phyloP scores from a whole-genome alignment of 1,140 invertebrate genomes.

The Drosophila baimaii region DNA sequence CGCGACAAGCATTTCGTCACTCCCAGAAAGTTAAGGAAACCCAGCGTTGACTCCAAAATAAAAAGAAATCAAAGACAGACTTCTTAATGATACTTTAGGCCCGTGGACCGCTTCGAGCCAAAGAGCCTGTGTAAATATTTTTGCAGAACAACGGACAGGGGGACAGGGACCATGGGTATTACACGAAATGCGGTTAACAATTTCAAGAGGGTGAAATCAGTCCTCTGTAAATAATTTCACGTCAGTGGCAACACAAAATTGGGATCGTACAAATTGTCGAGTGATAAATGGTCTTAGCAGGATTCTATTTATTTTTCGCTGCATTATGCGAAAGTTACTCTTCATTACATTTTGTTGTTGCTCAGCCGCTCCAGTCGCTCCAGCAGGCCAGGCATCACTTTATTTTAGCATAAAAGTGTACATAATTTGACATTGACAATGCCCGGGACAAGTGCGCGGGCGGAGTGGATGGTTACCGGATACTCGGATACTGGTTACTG shows the following conservation, averaged over 20 bases:
- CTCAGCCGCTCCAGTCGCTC: neutral
- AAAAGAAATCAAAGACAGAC: slow-evolving; percentile 41
- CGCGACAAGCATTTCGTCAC: slow-evolving; percentile 8
- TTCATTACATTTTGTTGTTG: slow-evolving; percentile 44
- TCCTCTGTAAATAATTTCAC: slow-evolving; percentile 81
- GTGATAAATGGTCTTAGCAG: slow-evolving; percentile 80
- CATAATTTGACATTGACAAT: slow-evolving; percentile 82
- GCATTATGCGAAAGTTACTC: slow-evolving; percentile 43
- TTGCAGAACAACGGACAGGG: slow-evolving; percentile 30
- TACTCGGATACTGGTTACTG: slow-evolving; percentile 2
- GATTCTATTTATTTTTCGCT: slow-evolving; percentile 70
- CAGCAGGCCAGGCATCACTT: slow-evolving; percentile 51
- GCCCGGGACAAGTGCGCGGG: slow-evolving; percentile 20
- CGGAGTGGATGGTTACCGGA: slow-evolving; percentile 2
- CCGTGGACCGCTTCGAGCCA: neutral
- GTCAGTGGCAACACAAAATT: slow-evolving; percentile 64
- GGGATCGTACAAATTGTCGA: slow-evolving; percentile 69
- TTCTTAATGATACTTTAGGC: slow-evolving; percentile 22
- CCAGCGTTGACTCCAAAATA: neutral
- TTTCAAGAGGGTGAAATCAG: slow-evolving; percentile 77
- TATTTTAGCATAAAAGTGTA: slow-evolving; percentile 79
- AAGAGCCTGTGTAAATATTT: slow-evolving; percentile 51
- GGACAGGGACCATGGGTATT: slow-evolving; percentile 12
- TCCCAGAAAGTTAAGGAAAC: neutral
- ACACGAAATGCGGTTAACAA: slow-evolving; percentile 69